phyloP scores from a whole-genome alignment of 1,140 invertebrate species.

The Heliconius congener region DNA sequence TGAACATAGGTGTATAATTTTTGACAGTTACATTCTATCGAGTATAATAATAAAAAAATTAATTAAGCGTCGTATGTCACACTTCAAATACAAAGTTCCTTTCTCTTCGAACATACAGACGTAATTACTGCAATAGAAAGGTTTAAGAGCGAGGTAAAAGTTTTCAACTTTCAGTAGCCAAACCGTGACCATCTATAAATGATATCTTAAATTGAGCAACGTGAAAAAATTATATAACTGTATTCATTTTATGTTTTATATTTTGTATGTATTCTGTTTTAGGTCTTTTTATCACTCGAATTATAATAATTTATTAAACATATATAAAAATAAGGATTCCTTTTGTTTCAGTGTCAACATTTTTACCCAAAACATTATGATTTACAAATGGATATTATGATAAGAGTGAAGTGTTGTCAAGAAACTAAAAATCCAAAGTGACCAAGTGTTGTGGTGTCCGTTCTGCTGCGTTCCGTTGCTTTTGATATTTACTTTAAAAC shows the following conservation, averaged over 20 bases:
- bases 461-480: slow-evolving; percentile 72
- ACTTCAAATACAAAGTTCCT: slow-evolving; percentile 13
- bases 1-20: slow-evolving; percentile 1
- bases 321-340: slow-evolving; percentile 35
- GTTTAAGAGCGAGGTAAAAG: slow-evolving; percentile 28
- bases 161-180: slow-evolving; percentile 32
- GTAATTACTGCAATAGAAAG: slow-evolving; percentile 41
- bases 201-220: slow-evolving; percentile 13
- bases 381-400: slow-evolving; percentile 82
- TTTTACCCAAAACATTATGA: slow-evolving; percentile 81
- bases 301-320: not conserved
- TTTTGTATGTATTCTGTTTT: not conserved
- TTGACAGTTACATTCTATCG: not conserved
- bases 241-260: not conserved
- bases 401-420: slow-evolving; percentile 81
- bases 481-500: slow-evolving; percentile 42
- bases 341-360: slow-evolving; percentile 80
- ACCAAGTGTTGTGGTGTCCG: slow-evolving; percentile 76
- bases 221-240: not conserved
- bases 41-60: not conserved
- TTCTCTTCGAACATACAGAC: slow-evolving; percentile 25
- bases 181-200: slow-evolving; percentile 14
- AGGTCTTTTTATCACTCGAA: not conserved
- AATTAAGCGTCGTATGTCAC: slow-evolving; percentile 3
- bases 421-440: slow-evolving; percentile 81